Percentiles rank a stretch among this genome's conserved stretches.
Conservation (phyloP, 1,140 invertebrate species). For the Cotesia glomerata region DNA sequence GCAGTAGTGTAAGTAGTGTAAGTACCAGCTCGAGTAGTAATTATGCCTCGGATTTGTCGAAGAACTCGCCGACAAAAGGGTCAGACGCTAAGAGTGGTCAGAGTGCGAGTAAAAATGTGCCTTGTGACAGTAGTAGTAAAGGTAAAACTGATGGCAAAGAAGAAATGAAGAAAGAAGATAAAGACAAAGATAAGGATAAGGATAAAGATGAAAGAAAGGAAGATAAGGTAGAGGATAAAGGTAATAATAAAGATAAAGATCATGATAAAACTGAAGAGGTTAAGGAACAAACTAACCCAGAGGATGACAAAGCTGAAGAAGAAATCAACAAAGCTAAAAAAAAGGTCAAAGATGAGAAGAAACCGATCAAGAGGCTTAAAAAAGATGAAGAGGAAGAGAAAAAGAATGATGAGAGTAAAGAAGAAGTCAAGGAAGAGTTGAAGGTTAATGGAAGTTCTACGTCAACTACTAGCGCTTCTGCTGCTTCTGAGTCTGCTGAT, state of each 20-base stretch:
- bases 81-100: background rate
- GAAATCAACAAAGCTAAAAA: background rate
- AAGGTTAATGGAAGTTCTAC: too few relatives aligned
- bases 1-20: too few relatives aligned
- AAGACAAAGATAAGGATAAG: background rate
- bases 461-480: too few relatives aligned
- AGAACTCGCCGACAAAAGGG: background rate
- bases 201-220: background rate
- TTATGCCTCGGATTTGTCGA: conserved; percentile 8
- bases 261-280: background rate
- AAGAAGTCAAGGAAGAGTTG: background rate
- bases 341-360: background rate
- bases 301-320: background rate
- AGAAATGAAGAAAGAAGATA: background rate
- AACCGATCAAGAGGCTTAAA: background rate
- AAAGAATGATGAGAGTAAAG: background rate
- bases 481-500: too few relatives aligned
- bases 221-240: background rate
- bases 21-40: background rate
- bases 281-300: background rate
- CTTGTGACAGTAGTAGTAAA: background rate
- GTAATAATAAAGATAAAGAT: background rate
- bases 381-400: background rate
- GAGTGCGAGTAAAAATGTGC: background rate
- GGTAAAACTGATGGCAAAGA: background rate